These are phyloP conservation scores for Phocides pigmalion DNA, from an alignment of 1,140 invertebrate species.

Conservation along the genomic window DNA sequence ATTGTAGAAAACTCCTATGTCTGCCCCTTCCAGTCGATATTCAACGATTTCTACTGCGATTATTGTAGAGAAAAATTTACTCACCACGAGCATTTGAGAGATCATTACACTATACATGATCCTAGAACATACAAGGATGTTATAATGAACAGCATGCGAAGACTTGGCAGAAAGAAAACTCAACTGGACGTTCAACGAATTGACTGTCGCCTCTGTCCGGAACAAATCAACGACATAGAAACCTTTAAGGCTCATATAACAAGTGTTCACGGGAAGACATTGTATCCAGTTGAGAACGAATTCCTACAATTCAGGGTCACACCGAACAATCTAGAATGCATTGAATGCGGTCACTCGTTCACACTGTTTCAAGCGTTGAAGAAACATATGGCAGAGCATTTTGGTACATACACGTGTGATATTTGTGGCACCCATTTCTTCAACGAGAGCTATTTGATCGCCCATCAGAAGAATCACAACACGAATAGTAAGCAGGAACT, in stretches of 20 bases:
- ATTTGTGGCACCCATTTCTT: slow-evolving; percentile 58
- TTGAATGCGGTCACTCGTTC: slow-evolving; percentile 49
- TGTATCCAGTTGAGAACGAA: slow-evolving; percentile 49
- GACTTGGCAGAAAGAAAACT: slow-evolving; percentile 16
- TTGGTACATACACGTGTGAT: slow-evolving; percentile 61
- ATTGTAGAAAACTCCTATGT: slow-evolving; percentile 54
- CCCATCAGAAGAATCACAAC: slow-evolving; percentile 49
- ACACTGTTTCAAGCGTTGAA: slow-evolving; percentile 56
- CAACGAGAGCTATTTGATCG: slow-evolving; percentile 50
- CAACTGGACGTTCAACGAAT: slow-evolving; percentile 50
- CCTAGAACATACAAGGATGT: slow-evolving; percentile 35
- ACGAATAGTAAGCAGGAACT: slow-evolving; percentile 11
- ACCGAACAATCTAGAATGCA: slow-evolving; percentile 50
- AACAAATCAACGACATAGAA: slow-evolving; percentile 53
- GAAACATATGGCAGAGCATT: slow-evolving; percentile 65
- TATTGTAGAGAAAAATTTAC: slow-evolving; percentile 50
- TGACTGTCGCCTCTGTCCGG: slow-evolving; percentile 41
- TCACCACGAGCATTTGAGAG: slow-evolving; percentile 38
- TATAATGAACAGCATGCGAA: slow-evolving; percentile 49
- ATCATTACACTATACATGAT: slow-evolving; percentile 45
- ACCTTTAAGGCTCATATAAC: slow-evolving; percentile 40
- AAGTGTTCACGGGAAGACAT: slow-evolving; percentile 44
- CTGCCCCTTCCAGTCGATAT: slow-evolving; percentile 49
- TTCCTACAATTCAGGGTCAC: slow-evolving; percentile 41
- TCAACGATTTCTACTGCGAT: slow-evolving; percentile 47